Evolutionary conservation across 2,113 vertebrate genomes (phyloP), one percentile per base, ranked within the genome.

Genomic region (Neodon shergylaensis): DNA sequence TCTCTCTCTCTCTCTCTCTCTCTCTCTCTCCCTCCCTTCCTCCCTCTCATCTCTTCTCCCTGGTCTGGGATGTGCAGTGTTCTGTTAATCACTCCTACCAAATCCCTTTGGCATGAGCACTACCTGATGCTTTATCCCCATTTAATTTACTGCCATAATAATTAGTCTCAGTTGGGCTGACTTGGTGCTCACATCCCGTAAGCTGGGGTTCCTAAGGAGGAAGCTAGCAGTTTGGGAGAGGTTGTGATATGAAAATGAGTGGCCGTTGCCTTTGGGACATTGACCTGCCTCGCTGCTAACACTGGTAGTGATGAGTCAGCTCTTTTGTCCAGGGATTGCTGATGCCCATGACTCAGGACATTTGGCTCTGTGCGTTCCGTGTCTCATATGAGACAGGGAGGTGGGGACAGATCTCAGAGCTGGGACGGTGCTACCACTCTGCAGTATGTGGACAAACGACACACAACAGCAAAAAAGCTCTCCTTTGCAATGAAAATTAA

Each of bases 281-380:
- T 2, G 12, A 28, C 0, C 21, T 21, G 2, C 0, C 70, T 8
- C 0, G 2, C 7, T 7, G n/a, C 13, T 16, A 7, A 21, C 0
- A 19, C 14, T 47, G 26, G 73, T 0, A 4, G 7, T 24, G 17
- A 66, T 6, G 33, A n/a, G 33, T 8, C 2, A 8, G 33, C 22
- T 44, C 52, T 58, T 14, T 7, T 12, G 36, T 3, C 0, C 2
- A 26, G 28, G 17, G 39, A 52, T 22, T 11, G 21, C 42, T 14
- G 39, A 26, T 54, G 24, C 36, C 78, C 47, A 87, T 0, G 3
- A 47, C 1, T 17, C 2, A 36, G 66, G 47, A 26, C 44, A n/a
- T 58, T 88, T 81, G 47, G 47, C 13, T 87, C 21, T 12, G 39
- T 52, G 16, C 24, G 17, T 11, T 47, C 42, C 63, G 12, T 16